Percentiles rank a stretch among this genome's conserved stretches.
Conservation (phyloP, 2,888 invertebrate genomes). For the Spicauda simplicius region DNA sequence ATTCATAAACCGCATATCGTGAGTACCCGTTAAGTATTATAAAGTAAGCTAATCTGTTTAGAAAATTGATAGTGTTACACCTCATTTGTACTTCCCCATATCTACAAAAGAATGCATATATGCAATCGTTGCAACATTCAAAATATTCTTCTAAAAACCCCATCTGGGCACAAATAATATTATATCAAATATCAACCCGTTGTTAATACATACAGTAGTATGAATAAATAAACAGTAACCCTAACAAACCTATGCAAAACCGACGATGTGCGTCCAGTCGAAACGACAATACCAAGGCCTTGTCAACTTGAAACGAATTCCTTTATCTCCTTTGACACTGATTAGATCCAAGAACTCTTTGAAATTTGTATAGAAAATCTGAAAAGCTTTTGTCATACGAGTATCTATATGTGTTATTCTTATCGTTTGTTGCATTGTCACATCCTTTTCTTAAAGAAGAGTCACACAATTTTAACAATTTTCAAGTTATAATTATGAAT, state of each 20-base stretch:
- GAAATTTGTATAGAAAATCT: constrained; percentile 1
- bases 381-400: constrained; percentile 1
- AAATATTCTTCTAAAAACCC: too few relatives aligned
- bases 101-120: too few relatives aligned
- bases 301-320: constrained; percentile 16
- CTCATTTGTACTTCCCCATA: too few relatives aligned
- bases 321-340: constrained; percentile 2
- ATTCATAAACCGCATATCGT: too few relatives aligned
- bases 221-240: neutral
- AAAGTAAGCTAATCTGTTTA: too few relatives aligned
- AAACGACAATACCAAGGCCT: constrained; percentile 39
- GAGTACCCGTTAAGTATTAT: too few relatives aligned
- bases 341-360: neutral
- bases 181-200: too few relatives aligned
- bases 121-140: too few relatives aligned
- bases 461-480: neutral
- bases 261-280: constrained; percentile 46
- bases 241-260: constrained; percentile 29
- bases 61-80: too few relatives aligned
- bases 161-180: too few relatives aligned
- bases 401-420: neutral
- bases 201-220: too few relatives aligned
- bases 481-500: too few relatives aligned
- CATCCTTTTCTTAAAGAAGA: neutral
- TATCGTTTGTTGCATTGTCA: neutral